A percentile compares a stretch with the other conserved stretches of the same genome.
Evolutionary conservation across 2,797 vertebrate species (phyloP).

Genomic region (Yasuhikotakia modesta): DNA sequence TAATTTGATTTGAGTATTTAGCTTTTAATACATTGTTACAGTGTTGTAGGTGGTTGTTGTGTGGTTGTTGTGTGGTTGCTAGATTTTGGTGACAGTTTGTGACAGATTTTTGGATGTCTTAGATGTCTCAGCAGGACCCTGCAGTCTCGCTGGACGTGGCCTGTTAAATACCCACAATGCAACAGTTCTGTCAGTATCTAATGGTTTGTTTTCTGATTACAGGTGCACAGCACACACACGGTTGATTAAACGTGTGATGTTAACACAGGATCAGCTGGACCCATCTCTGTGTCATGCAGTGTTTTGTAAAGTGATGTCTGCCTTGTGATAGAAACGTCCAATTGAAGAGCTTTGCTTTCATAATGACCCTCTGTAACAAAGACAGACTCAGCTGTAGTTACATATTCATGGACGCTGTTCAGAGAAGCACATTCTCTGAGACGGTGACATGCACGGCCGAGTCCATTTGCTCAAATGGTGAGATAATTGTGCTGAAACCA

Average conservation of each 20-base stretch:
- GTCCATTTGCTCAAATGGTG: slow-evolving; percentile 58
- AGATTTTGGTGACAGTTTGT: no score
- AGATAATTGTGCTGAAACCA: slow-evolving; percentile 56
- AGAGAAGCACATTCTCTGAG: slow-evolving; percentile 39
- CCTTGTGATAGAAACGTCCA: slow-evolving; percentile 51
- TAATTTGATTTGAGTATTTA: no score
- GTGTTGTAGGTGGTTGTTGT: no score
- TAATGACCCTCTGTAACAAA: slow-evolving; percentile 47
- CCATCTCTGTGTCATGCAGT: slow-evolving; percentile 58
- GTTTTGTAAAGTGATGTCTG: no score
- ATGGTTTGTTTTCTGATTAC: neutral
- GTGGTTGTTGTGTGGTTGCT: no score
- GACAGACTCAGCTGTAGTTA: slow-evolving; percentile 56
- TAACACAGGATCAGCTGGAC: slow-evolving; percentile 56
- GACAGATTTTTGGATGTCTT: no score
- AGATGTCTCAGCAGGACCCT: neutral
- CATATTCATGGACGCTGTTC: slow-evolving; percentile 52
- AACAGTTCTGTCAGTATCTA: neutral
- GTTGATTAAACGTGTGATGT: neutral
- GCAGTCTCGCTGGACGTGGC: neutral
- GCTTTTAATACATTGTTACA: no score
- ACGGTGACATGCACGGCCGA: slow-evolving; percentile 36
- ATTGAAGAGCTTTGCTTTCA: slow-evolving; percentile 40
- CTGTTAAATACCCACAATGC: neutral
- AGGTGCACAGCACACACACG: neutral